Evolutionary conservation across 2,113 vertebrate genomes (phyloP).

Genomic region (Ondatra zibethicus): DNA sequence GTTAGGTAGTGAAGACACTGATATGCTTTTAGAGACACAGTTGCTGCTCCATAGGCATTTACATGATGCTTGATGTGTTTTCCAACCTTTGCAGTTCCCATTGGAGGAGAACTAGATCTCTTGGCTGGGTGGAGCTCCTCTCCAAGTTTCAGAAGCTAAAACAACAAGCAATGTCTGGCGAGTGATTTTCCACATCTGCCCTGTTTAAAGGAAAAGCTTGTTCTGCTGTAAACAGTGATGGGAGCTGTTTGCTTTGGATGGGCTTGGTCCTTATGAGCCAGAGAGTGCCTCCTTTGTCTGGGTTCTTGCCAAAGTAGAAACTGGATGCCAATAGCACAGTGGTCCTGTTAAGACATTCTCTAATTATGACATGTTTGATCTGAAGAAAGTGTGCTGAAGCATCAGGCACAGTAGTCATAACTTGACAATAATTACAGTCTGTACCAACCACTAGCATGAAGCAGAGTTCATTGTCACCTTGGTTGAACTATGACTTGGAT

Average conservation of each 20-base stretch:
- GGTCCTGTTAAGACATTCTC: conserved; percentile 10
- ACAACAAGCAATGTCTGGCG: conserved; percentile 64
- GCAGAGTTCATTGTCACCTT: background rate
- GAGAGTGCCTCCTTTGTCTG: conserved; percentile 70
- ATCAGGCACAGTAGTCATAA: background rate
- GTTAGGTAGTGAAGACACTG: conserved; percentile 42
- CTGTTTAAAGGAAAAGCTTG: conserved; percentile 72
- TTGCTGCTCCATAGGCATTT: background rate
- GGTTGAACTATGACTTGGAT: background rate
- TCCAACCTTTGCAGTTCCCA: conserved; percentile 51
- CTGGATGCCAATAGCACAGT: conserved; percentile 68
- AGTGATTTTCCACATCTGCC: conserved; percentile 81
- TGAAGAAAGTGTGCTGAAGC: conserved; percentile 5
- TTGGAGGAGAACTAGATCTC: conserved; percentile 56
- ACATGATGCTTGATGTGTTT: conserved; percentile 27
- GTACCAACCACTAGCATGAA: background rate
- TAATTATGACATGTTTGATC: conserved; percentile 59
- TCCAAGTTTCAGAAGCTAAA: conserved; percentile 68
- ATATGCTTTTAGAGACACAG: background rate
- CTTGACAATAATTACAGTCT: background rate
- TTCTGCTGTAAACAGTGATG: conserved; percentile 74
- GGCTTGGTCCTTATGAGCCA: conserved; percentile 61
- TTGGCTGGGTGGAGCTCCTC: conserved; percentile 25
- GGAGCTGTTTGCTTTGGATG: conserved; percentile 82
- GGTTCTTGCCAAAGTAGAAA: conserved; percentile 72